Percentiles rank a stretch among this genome's conserved stretches.
Evolutionary conservation across 2,888 invertebrate genomes (phyloP).

Genomic region (Drosophila monieri): DNA sequence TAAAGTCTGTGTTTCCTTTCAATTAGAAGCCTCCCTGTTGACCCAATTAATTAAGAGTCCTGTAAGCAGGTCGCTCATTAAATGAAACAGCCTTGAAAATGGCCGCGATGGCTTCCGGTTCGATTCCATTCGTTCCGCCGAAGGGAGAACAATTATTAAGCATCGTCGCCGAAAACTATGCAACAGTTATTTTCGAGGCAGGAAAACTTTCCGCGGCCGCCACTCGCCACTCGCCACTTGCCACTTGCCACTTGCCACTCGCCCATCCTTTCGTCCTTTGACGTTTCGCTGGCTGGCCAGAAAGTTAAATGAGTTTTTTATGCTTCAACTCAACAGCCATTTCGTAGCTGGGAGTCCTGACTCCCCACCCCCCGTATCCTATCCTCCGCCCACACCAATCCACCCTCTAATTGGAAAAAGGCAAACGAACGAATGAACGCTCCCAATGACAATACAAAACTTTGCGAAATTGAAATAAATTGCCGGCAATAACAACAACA

Average conservation of each 20-base stretch:
- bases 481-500: slow-evolving; percentile 79
- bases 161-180: slow-evolving; percentile 65
- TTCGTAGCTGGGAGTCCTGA: no score
- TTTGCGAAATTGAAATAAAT: slow-evolving; percentile 81
- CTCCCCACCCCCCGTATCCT: no score
- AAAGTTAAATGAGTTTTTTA: slow-evolving; percentile 82
- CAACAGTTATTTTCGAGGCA: slow-evolving; percentile 65
- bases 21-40: neutral
- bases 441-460: slow-evolving; percentile 78
- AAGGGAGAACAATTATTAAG: slow-evolving; percentile 68
- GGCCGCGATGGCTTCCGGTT: neutral
- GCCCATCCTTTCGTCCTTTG: slow-evolving; percentile 49
- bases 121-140: slow-evolving; percentile 20
- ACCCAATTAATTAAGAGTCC: slow-evolving; percentile 1
- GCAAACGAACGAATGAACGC: slow-evolving; percentile 54
- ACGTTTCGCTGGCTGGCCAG: slow-evolving; percentile 70
- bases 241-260: no score
- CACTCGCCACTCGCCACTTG: no score
- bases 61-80: slow-evolving; percentile 2
- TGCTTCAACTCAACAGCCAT: slow-evolving; percentile 33
- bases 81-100: slow-evolving; percentile 1
- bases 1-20: neutral
- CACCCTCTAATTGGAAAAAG: slow-evolving; percentile 77
- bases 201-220: slow-evolving; percentile 15
- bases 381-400: no score